Evolutionary conservation across 2,888 invertebrate species (phyloP), one percentile per base, ranked within the genome.

Genomic region (Thyatira batis): DNA sequence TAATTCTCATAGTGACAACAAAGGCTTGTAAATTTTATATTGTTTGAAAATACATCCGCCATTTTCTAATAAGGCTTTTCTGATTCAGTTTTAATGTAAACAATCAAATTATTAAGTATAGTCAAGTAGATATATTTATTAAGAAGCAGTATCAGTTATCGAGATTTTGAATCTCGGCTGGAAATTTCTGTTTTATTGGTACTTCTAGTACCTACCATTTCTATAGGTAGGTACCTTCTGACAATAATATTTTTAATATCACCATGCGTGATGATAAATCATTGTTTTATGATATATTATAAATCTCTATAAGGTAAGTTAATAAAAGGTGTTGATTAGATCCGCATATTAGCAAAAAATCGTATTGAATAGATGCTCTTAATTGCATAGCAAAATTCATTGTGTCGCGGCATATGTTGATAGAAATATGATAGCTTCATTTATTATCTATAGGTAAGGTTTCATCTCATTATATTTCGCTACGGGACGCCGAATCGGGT

Each of bases 381-480:
- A 64, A 71, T 71, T 69, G 69, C 69, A 60, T 65, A 68, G 68
- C 71, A 66, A 71, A 71, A 69, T 66, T 55, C 60, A 76, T 76
- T 76, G 78, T 76, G 65, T 70, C 65, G 67, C 60, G 70, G 72
- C 87, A 84, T 78, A 84, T 86, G 87, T 85, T 82, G 80, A 77
- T 76, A 73, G 76, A 73, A 79, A 78, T 73, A 71, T 89, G 90
- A 91, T 89, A 87, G 83, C 89, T 91, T 89, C 87, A 91, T 91
- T 86, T 83, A 78, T 83, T 82, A 71, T 78, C 74, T 68, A 70
- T 70, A 79, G 77, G 74, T 79, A 75, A 71, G 72, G 73, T 82
- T 88, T 84, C 78, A 82, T 79, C 80, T 89, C 86, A 90, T 91
- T 91, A 92, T 86, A 65, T 77, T 82, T 84, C 91, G 79, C 91